Conservation (phyloP, 1,140 invertebrate species). For the Philaenus spumarius region DNA sequence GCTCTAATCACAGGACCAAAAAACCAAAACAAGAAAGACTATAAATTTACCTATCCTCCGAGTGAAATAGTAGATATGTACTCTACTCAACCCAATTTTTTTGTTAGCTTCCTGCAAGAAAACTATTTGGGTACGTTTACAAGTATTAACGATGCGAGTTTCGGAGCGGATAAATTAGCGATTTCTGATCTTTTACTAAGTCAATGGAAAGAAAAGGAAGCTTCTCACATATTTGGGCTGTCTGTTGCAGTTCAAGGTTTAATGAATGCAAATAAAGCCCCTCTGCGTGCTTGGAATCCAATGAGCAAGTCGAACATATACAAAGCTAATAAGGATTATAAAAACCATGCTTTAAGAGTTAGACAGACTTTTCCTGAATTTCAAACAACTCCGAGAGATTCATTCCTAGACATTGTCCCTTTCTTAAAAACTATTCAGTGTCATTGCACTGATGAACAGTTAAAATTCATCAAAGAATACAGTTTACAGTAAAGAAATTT, state of each 20-base stretch:
- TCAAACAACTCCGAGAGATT: too few relatives aligned
- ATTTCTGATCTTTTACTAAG: constrained; percentile 53
- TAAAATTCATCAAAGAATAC: too few relatives aligned
- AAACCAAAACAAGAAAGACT: constrained; percentile 25
- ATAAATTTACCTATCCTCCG: constrained; percentile 52
- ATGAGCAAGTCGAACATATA: too few relatives aligned
- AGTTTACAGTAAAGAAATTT: too few relatives aligned
- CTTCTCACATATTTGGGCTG: constrained; percentile 45
- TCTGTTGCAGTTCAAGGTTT: constrained; percentile 54
- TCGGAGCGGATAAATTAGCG: constrained; percentile 52
- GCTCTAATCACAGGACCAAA: constrained; percentile 18
- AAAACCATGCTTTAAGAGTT: too few relatives aligned
- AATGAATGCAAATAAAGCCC: constrained; percentile 60
- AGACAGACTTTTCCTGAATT: too few relatives aligned
- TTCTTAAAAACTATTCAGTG: too few relatives aligned
- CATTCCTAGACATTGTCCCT: too few relatives aligned
- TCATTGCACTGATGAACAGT: too few relatives aligned
- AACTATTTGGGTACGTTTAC: constrained; percentile 66
- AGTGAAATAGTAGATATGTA: constrained; percentile 57
- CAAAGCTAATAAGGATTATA: too few relatives aligned
- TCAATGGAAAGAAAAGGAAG: constrained; percentile 51
- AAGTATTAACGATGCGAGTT: constrained; percentile 46
- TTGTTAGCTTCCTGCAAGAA: constrained; percentile 60
- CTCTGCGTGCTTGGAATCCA: constrained; percentile 25
- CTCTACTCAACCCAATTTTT: constrained; percentile 51